A percentile compares a stretch with the other conserved stretches of the same genome.
Conservation (phyloP, 2,888 invertebrate genomes). For the Tetheella fluctuosa region DNA sequence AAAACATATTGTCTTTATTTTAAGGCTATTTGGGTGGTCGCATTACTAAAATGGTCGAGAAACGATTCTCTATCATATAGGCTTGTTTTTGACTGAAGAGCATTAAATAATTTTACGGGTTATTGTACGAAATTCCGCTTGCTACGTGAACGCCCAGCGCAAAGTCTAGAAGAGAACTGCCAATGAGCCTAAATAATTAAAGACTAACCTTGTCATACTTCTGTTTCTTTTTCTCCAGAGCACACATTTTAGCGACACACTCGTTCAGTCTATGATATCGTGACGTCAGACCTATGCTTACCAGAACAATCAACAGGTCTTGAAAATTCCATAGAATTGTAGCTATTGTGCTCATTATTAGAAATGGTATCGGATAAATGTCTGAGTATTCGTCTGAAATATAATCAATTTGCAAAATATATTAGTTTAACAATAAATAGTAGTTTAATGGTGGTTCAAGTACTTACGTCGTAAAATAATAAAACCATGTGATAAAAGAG, state of each 20-base stretch:
- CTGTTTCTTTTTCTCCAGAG: slow-evolving; percentile 35
- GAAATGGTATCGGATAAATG: slow-evolving; percentile 53
- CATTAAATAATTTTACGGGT: too few species aligned
- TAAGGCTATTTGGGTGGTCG: too few species aligned
- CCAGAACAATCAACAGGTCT: slow-evolving; percentile 87
- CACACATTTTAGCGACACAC: slow-evolving; percentile 48
- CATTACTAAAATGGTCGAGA: too few species aligned
- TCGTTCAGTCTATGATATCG: slow-evolving; percentile 85
- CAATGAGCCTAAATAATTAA: neutral
- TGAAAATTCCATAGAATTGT: slow-evolving; percentile 89
- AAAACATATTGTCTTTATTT: too few species aligned
- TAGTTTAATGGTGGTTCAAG: neutral
- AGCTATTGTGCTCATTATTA: slow-evolving; percentile 79
- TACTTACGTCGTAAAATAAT: slow-evolving; percentile 63
- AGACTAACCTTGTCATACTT: slow-evolving; percentile 35
- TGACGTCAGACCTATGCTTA: slow-evolving; percentile 86
- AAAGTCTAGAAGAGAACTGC: neutral
- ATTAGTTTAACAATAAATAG: too few species aligned
- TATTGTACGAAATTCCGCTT: too few species aligned
- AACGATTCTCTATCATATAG: too few species aligned
- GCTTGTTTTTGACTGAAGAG: too few species aligned
- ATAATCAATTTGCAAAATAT: neutral
- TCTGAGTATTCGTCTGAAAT: slow-evolving; percentile 58
- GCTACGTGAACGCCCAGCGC: too few species aligned
- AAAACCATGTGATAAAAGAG: slow-evolving; percentile 69